These are phyloP conservation scores for Mastigias papua DNA, from an alignment of 30 jellyfish, hydroid and myxozoan species.

Conservation along the genomic window DNA sequence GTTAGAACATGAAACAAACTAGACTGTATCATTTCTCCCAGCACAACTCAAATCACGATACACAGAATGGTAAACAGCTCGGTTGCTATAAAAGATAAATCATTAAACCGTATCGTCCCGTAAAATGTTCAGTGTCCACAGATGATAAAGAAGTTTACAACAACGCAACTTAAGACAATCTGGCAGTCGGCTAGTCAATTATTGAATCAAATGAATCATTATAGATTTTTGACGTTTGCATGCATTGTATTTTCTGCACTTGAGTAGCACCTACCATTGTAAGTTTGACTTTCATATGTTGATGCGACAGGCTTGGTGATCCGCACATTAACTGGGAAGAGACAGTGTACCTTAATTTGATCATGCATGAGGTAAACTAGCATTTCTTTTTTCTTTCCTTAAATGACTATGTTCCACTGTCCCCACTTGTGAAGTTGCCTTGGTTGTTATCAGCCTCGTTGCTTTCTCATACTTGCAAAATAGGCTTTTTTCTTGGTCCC, in stretches of 20 bases:
- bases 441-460: too few species aligned
- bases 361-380: conserved; percentile 79
- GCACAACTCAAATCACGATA: too few species aligned
- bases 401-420: too few species aligned
- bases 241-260: not conserved
- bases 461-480: too few species aligned
- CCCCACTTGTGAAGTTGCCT: too few species aligned
- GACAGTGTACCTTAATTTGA: conserved; percentile 84
- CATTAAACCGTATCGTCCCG: not conserved
- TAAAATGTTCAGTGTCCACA: not conserved
- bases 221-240: not conserved
- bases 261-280: not conserved
- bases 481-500: too few species aligned
- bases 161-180: too few species aligned
- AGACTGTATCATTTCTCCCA: too few species aligned
- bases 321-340: conserved; percentile 97
- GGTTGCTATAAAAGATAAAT: too few species aligned
- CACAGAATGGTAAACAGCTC: too few species aligned
- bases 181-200: not conserved
- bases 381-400: not conserved
- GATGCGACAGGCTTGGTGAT: conserved; percentile 80
- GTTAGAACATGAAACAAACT: too few species aligned
- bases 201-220: too few species aligned
- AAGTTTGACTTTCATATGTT: not conserved
- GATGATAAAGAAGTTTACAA: not conserved